Percentiles rank a stretch among this genome's conserved stretches.
phyloP scores from a whole-genome alignment of 2,888 invertebrate species.

The Drosophila barbarae region DNA sequence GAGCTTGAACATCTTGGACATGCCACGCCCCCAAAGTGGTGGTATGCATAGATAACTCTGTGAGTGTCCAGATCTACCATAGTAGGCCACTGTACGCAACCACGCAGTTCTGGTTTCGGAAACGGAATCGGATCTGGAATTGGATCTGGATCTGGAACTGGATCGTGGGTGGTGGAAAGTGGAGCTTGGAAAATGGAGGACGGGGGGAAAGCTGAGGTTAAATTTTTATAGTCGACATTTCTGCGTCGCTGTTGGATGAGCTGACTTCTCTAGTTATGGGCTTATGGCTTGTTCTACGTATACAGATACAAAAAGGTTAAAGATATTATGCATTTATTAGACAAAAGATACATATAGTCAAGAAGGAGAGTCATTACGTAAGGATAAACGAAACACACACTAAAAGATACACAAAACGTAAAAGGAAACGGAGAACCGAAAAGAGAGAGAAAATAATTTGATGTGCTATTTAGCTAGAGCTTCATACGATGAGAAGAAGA shows the following conservation, averaged over 20 bases:
- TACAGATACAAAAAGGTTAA: constrained; percentile 43
- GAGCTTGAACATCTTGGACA: constrained; percentile 53
- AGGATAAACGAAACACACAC: constrained; percentile 38
- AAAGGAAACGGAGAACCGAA: constrained; percentile 18
- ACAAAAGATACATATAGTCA: constrained; percentile 45
- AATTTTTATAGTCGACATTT: constrained; percentile 16
- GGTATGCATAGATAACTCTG: constrained; percentile 36
- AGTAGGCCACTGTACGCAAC: constrained; percentile 80
- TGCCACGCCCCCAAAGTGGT: constrained; percentile 37
- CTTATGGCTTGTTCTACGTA: constrained; percentile 64
- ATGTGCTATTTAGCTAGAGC: constrained; percentile 57
- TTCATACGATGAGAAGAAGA: constrained; percentile 41
- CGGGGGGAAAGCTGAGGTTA: constrained; percentile 12
- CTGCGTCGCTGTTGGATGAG: constrained; percentile 32
- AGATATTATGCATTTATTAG: constrained; percentile 47
- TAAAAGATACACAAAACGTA: constrained; percentile 34
- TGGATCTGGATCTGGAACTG: constrained; percentile 15
- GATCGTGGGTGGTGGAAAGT: constrained; percentile 12
- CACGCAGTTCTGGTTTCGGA: constrained; percentile 71
- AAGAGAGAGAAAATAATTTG: constrained; percentile 35
- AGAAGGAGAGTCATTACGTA: constrained; percentile 39
- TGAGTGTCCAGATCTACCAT: constrained; percentile 79
- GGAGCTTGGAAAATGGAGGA: neutral
- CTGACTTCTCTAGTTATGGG: constrained; percentile 40
- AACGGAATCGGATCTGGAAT: constrained; percentile 26